Evolutionary conservation across 2,888 invertebrate genomes (phyloP), one percentile per base, ranked within the genome.

Genomic region (Embidobia sp.): DNA sequence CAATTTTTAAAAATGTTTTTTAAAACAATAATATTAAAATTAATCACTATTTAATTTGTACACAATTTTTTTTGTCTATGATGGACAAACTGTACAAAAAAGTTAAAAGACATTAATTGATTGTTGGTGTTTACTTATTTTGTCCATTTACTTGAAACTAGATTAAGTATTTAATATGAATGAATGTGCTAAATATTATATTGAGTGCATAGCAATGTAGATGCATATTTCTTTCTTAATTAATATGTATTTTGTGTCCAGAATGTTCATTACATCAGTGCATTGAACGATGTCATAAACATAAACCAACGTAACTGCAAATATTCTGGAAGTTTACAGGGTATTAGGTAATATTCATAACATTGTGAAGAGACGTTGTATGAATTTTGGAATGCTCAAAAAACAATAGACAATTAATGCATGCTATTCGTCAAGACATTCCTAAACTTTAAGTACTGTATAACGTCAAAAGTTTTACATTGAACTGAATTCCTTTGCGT

Each of bases 371-470:
- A 48, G 57, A 26, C 27, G 13, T 26, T 6, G 48, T n/a, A n/a
- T 49, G 72, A 44, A 79, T 75, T 78, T 59, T 74, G 69, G 77
- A 75, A 78, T 78, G 73, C 67, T 63, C 19, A 59, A 83, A 83
- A 85, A 84, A 86, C 86, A 86, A 87, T 86, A 82, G 85, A 85
- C 85, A 86, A 86, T 87, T 87, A 86, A 87, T 86, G 83, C 83
- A 76, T 79, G 82, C 81, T 81, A 82, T 86, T 85, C 80, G 78
- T 74, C 53, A 57, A 61, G 61, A 72, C 79, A 85, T 85, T 84
- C 84, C 84, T 49, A 48, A 46, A 59, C 64, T 66, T 76, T 70
- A 61, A 70, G 81, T 80, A 76, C 75, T 74, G 31, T 27, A 29
- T 26, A 18, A 59, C 44, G 37, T 40, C 73, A 46, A 33, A 73